Conservation (phyloP, 1,140 invertebrate species). For the Drosophila ambigua region DNA sequence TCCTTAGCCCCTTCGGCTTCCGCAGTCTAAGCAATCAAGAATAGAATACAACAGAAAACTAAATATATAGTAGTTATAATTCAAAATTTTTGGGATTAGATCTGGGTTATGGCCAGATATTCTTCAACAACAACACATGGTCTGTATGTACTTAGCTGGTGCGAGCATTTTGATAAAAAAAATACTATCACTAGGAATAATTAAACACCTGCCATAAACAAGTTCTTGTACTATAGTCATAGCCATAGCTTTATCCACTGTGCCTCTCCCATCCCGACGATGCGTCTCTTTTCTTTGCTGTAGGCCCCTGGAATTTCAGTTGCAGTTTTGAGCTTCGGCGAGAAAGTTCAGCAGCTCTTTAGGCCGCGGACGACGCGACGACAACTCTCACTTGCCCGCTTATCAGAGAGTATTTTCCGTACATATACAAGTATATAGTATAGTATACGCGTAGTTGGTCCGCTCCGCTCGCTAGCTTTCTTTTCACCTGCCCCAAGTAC, state of each 20-base stretch:
- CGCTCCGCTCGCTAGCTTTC: constrained; percentile 44
- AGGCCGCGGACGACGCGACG: constrained; percentile 14
- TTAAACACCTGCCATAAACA: constrained; percentile 31
- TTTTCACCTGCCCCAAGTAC: constrained; percentile 45
- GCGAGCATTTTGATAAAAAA: constrained; percentile 3
- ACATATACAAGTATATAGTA: no score
- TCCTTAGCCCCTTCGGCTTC: no score
- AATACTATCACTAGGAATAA: constrained; percentile 5
- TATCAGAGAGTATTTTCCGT: constrained; percentile 55
- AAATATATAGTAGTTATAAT: not conserved
- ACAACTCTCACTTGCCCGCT: constrained; percentile 78
- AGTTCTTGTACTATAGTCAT: constrained; percentile 29
- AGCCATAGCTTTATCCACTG: constrained; percentile 4
- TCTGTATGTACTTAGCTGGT: constrained; percentile 28
- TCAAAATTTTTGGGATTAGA: not conserved
- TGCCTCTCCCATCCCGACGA: constrained; percentile 2
- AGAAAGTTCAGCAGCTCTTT: constrained; percentile 67
- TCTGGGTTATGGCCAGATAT: no score
- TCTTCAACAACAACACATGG: no score
- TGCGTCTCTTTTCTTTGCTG: constrained; percentile 11
- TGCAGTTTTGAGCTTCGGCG: constrained; percentile 73
- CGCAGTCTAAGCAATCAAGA: no score
- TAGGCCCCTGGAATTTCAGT: constrained; percentile 61
- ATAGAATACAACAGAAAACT: not conserved
- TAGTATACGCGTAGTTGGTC: not conserved